Evolutionary conservation across 2,113 vertebrate species (phyloP), one percentile per base, ranked within the genome.

Genomic region (Choloepus hoffmanni): DNA sequence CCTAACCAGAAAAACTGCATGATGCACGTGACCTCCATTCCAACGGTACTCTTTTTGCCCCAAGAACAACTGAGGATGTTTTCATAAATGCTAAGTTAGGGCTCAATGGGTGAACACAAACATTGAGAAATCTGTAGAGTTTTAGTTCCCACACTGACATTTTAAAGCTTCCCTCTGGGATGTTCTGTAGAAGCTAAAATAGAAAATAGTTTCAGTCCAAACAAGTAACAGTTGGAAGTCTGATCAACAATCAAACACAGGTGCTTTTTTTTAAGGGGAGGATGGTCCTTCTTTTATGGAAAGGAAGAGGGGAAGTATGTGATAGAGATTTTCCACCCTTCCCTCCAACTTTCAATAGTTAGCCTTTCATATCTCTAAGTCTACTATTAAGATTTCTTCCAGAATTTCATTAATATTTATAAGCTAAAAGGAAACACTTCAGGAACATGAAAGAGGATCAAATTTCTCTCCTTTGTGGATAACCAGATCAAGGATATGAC

Each of bases 131-230:
- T 36, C 0, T 73, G 83, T n/a, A n/a, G 70, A 48, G 26, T 68
- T 89, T 76, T 8, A 19, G 83, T 98, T 97, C 94, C 78, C 94
- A 96, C 77, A 92, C 58, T 70, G 81, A 92, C 50, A 95, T 94
- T 92, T 65, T 63, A 94, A 93, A 95, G 77, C 73, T 78, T 94
- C 74, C n/a, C 87, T 93, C 93, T 91, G 84, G 89, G 76, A 33
- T 60, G 6, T 85, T 85, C 67, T 85, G 45, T 62, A 53, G 28
- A 87, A 95, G 36, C 19, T 40, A 97, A 97, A 97, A 97, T 88
- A 94, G 77, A 94, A 96, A 92, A 73, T 9, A 72, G 28, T 40
- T 95, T 72, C 58, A 92, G 55, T 76, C 89, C 95, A 88, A 96
- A 72, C 36, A 97, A 96, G 60, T 18, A 96, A 94, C 83, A 73